A percentile compares a stretch with the other conserved stretches of the same genome.
Evolutionary conservation across 2,113 vertebrate genomes (phyloP).

Genomic region (Psammodynastes pulverulentus): DNA sequence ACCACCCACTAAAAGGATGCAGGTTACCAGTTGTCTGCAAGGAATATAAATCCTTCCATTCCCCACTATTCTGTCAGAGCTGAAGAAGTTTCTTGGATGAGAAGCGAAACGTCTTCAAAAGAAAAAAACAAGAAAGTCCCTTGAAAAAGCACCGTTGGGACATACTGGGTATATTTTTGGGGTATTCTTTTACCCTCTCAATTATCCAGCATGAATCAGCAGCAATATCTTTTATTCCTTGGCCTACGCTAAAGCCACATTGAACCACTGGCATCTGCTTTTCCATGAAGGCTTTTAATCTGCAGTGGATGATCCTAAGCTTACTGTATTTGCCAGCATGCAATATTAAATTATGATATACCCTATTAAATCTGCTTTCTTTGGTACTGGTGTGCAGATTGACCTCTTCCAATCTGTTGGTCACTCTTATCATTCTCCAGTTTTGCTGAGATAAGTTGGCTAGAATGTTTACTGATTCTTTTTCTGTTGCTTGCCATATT

Average conservation of each 20-base stretch:
- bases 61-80: no score
- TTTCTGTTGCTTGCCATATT: neutral
- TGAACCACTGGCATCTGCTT: neutral
- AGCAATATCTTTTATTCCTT: neutral
- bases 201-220: neutral
- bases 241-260: neutral
- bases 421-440: neutral
- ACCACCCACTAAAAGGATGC: no score
- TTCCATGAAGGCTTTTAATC: neutral
- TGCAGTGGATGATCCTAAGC: neutral
- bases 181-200: neutral
- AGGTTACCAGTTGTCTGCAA: no score
- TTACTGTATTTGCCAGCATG: neutral
- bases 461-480: neutral
- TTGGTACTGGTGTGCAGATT: neutral
- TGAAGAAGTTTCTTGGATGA: no score
- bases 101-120: no score
- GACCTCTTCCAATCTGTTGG: neutral
- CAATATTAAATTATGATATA: neutral
- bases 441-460: neutral
- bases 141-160: no score
- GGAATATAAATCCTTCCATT: no score
- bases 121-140: no score
- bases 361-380: neutral
- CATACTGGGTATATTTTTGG: neutral